A percentile compares a stretch with the other conserved stretches of the same genome.
Evolutionary conservation across 2,888 invertebrate species (phyloP).

Genomic region (Escarpia spicata): DNA sequence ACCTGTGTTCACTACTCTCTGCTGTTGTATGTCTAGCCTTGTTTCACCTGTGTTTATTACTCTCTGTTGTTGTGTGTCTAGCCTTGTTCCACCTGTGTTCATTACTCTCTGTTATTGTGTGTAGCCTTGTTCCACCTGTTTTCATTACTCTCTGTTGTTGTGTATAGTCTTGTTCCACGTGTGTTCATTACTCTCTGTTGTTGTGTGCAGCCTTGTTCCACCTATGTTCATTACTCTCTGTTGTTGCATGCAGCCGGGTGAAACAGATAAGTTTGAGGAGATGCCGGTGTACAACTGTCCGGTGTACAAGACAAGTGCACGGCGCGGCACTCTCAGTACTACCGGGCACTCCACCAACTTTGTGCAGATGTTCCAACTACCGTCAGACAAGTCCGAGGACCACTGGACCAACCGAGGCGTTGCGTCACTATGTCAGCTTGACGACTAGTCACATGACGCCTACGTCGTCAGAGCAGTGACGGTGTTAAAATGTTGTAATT

Average conservation of each 20-base stretch:
- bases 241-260: constrained; percentile 32
- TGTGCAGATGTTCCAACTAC: constrained; percentile 61
- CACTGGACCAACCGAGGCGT: constrained; percentile 52
- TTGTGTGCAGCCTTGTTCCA: too few relatives aligned
- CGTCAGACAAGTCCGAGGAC: constrained; percentile 47
- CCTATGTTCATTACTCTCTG: too few relatives aligned
- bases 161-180: too few relatives aligned
- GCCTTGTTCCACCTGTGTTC: too few relatives aligned
- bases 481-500: not conserved
- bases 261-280: constrained; percentile 35
- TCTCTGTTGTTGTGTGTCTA: too few relatives aligned
- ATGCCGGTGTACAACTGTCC: constrained; percentile 42
- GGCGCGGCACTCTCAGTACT: constrained; percentile 80
- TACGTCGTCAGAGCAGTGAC: not conserved
- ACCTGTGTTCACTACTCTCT: too few relatives aligned
- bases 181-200: too few relatives aligned
- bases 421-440: constrained; percentile 52
- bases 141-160: too few relatives aligned
- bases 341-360: constrained; percentile 66
- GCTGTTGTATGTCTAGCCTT: too few relatives aligned
- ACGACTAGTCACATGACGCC: constrained; percentile 41
- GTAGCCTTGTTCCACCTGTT: too few relatives aligned
- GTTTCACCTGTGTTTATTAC: too few relatives aligned
- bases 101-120: too few relatives aligned
- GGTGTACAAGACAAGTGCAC: constrained; percentile 88